Base-by-base conservation (phyloP, 2,888 invertebrate species). In the Troides helena region DNA sequence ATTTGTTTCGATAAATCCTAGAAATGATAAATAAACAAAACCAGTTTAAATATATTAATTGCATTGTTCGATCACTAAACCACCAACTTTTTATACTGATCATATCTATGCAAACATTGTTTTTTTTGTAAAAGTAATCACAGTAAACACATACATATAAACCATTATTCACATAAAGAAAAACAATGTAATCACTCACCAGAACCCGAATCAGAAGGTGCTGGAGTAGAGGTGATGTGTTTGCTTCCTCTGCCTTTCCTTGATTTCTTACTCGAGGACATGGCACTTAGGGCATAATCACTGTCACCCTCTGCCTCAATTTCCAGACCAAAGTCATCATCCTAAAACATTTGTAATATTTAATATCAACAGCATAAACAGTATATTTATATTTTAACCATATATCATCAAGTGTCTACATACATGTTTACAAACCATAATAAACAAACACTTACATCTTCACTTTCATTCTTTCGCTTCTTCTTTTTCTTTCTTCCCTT, bases 401-500 rank as follows among this genome's bases (percentile, higher is more conserved):
- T 30, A 30, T 30, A 30, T 30, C 10, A 50, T 50, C 18, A 50
- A 50, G 10, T 12, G 14, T 14, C 50, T 50, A 17, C 17, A 14
- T 50, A 17, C 21, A 21, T 21, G 21, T 21, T 21, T 21, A 21
- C 1, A 39, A 39, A 39, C 1, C 39, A 10, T 7, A 10, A 56
- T 64, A n/a, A 17, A n/a, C 30, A 30, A 18, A 12, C 65, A 84
- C 86, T 83, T 73, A 91, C 93, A 93, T 97, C 97, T 80, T 96
- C 97, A 87, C 97, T 98, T 76, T 98, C 98, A 89, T 97, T 97
- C 94, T 97, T 98, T 87, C 97, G 96, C 94, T 97, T 97, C 93
- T 98, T 98, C 95, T 98, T 98, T 91, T 98, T 97, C 90, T 98
- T 97, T 86, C 97, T 97, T 76, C 97, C 98, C 83, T 97, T 98